A percentile compares a stretch with the other conserved stretches of the same genome.
phyloP scores from a whole-genome alignment of 2,888 invertebrate genomes.

The Endotricha flammealis region DNA sequence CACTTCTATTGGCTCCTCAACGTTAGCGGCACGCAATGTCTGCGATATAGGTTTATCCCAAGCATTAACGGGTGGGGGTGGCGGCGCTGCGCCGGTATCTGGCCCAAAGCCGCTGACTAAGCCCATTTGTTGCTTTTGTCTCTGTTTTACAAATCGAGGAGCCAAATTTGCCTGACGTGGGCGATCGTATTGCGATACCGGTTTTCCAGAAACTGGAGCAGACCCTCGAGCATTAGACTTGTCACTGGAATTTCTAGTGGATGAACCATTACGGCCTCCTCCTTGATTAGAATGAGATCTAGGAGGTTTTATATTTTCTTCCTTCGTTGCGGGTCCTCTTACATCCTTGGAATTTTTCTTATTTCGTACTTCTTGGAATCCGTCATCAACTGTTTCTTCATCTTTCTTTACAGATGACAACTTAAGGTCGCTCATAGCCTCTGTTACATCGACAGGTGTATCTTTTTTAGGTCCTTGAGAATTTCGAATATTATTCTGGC shows the following conservation, averaged over 20 bases:
- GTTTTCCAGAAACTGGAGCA: conserved; percentile 50
- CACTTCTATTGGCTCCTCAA: conserved; percentile 52
- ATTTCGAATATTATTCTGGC: conserved; percentile 51
- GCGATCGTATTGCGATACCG: conserved; percentile 58
- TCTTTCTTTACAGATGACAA: conserved; percentile 54
- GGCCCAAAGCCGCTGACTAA: conserved; percentile 61
- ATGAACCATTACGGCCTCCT: conserved; percentile 62
- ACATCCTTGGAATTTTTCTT: conserved; percentile 85
- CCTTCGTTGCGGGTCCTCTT: conserved; percentile 49
- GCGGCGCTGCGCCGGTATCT: conserved; percentile 78
- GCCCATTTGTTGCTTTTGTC: conserved; percentile 76
- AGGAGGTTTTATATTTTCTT: conserved; percentile 57
- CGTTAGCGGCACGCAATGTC: conserved; percentile 79
- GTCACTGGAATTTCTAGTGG: conserved; percentile 59
- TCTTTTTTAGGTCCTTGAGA: conserved; percentile 53
- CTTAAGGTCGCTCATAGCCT: conserved; percentile 64
- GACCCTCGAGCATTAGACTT: conserved; percentile 55
- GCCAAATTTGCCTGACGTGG: conserved; percentile 82
- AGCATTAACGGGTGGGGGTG: conserved; percentile 87
- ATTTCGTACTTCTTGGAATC: conserved; percentile 91
- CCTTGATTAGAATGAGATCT: conserved; percentile 71
- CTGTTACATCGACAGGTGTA: conserved; percentile 45
- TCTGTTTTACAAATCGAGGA: conserved; percentile 87
- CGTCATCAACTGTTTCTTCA: conserved; percentile 80
- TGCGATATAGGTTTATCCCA: conserved; percentile 92